A percentile compares a stretch with the other conserved stretches of the same genome.
Conservation (phyloP, 1,140 invertebrate species). For the Eulimnadia texana region DNA sequence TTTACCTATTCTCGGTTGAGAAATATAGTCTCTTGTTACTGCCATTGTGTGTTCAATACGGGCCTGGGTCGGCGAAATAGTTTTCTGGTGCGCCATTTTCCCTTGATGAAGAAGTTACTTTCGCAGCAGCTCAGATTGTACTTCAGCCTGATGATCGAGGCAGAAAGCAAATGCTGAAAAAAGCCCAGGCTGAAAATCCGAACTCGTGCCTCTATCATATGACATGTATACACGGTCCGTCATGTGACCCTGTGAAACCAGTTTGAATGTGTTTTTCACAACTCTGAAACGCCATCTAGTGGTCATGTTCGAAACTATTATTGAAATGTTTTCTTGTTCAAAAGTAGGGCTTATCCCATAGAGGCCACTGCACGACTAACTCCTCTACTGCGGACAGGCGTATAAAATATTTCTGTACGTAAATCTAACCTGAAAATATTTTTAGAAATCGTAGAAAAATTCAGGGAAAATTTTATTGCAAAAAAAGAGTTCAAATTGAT, state of each 20-base stretch:
- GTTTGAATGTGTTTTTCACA: too few species aligned
- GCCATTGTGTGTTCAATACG: slow-evolving; percentile 70
- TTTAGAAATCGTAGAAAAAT: too few species aligned
- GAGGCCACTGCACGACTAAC: too few species aligned
- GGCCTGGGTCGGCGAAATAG: slow-evolving; percentile 35
- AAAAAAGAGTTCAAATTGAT: too few species aligned
- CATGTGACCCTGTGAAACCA: neutral
- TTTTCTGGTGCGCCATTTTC: slow-evolving; percentile 7
- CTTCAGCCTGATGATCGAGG: neutral
- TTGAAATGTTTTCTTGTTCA: too few species aligned
- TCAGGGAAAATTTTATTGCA: too few species aligned
- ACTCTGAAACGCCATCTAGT: too few species aligned
- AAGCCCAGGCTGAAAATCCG: neutral
- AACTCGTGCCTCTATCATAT: neutral
- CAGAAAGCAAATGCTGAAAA: neutral
- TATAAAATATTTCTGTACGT: too few species aligned
- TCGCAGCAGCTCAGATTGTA: neutral
- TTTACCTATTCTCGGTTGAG: slow-evolving; percentile 93
- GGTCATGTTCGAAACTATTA: too few species aligned
- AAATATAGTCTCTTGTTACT: slow-evolving; percentile 89
- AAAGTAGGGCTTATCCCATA: too few species aligned
- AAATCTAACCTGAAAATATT: too few species aligned
- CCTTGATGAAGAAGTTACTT: neutral
- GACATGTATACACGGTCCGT: neutral
- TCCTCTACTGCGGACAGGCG: too few species aligned